These are phyloP conservation scores for Albula glossodonta DNA, from an alignment of 2,113 vertebrate species.

Conservation along the genomic window DNA sequence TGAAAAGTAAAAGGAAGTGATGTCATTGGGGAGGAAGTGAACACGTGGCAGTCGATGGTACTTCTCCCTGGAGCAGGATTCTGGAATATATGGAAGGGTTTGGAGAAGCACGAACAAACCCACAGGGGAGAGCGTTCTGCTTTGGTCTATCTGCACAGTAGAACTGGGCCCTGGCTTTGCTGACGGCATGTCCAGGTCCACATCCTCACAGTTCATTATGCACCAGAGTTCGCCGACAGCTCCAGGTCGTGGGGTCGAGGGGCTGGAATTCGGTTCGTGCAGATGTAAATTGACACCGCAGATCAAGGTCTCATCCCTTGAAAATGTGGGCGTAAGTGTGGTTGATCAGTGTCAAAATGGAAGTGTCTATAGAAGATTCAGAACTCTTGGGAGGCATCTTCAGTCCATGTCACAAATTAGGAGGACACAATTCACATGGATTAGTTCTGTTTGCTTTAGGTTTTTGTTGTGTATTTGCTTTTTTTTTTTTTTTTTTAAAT, in stretches of 20 bases:
- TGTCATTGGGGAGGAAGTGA: neutral
- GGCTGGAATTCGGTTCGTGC: neutral
- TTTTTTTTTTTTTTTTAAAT: too few relatives aligned
- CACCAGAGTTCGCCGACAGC: neutral
- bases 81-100: too few relatives aligned
- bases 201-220: neutral
- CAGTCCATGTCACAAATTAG: neutral
- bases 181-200: neutral
- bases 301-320: neutral
- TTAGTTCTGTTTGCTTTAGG: neutral
- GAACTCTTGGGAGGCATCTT: neutral
- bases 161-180: neutral
- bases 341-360: neutral
- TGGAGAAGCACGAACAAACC: neutral
- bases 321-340: neutral
- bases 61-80: neutral
- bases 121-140: neutral
- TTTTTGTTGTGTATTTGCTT: neutral
- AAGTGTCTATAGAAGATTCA: neutral
- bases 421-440: neutral
- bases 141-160: neutral
- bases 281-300: neutral
- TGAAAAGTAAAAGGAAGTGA: neutral
- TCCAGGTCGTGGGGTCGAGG: neutral
- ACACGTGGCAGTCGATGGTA: neutral